Evolutionary conservation across 2,888 invertebrate genomes (phyloP), one percentile per base, ranked within the genome.

Genomic region (Aleiodes alternator): DNA sequence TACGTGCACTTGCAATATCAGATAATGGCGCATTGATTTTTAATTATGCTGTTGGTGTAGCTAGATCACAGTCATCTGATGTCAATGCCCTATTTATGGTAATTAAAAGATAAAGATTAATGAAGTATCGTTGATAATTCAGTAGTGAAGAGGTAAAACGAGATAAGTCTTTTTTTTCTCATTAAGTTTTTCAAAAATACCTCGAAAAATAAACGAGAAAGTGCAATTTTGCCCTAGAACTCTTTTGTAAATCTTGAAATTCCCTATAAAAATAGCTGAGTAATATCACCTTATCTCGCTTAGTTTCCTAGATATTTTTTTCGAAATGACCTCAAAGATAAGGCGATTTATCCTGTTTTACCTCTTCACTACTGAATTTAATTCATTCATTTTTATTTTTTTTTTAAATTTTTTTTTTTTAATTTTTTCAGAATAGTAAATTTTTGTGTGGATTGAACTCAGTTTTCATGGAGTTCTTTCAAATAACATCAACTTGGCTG

Each of bases 401-500:
- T 7, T n/a, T 7, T 51, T 6, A 1, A 23, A 34, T 34, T 34
- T 34, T 34, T 6, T 34, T 31, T 31, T 5, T 31, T 34, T 34
- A 1, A 23, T 23, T 61, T 69, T 53, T 76, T 3, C 72, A 86
- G 86, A 85, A 85, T 75, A 86, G 79, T 76, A 80, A 78, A 77
- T 85, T 86, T 76, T 75, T 86, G 9, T 86, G 86, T 70, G 79
- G 82, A n/a, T 61, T 83, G 9, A 85, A 82, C 79, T 86, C 86
- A 5, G 78, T 85, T 14, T 82, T 77, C 4, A 86, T 86, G 86
- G 86, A 86, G 75, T 80, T 86, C 53, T 89, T 89, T 78, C 89
- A 88, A 82, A 85, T 87, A 64, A 87, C 86, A 14, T 88, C 89
- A 3, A 88, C 88, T 9, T 89, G 89, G 89, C 80, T 89, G 59